Conservation (phyloP, 2,888 invertebrate genomes). For the Asteroscopus sphinx region DNA sequence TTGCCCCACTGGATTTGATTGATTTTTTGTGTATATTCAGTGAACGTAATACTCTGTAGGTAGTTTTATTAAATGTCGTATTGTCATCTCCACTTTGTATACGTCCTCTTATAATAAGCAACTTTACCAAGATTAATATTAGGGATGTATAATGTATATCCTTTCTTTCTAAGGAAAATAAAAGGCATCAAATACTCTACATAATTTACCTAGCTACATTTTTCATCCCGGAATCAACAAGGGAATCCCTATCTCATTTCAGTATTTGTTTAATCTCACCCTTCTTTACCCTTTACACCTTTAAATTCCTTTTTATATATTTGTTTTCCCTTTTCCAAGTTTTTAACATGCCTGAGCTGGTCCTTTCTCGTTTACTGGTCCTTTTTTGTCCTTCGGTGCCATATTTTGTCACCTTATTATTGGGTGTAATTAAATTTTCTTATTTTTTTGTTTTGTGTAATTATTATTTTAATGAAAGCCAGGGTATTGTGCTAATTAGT, state of each 20-base stretch:
- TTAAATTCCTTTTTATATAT: slow-evolving; percentile 28
- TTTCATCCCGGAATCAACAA: slow-evolving; percentile 1
- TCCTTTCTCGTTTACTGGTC: neutral
- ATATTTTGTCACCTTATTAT: slow-evolving; percentile 41
- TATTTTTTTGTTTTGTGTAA: slow-evolving; percentile 19
- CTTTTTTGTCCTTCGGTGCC: neutral
- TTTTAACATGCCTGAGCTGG: slow-evolving; percentile 6
- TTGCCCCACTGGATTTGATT: no score
- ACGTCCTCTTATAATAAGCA: no score
- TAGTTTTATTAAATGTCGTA: no score
- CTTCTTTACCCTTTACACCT: slow-evolving; percentile 15
- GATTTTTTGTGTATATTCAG: no score
- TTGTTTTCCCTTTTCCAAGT: slow-evolving; percentile 20
- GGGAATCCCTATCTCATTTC: slow-evolving; percentile 18
- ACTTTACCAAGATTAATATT: no score
- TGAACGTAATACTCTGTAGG: no score
- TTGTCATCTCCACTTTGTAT: no score
- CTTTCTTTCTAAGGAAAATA: no score
- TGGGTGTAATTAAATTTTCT: slow-evolving; percentile 31
- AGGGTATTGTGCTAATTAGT: slow-evolving; percentile 29
- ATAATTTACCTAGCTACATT: slow-evolving; percentile 17
- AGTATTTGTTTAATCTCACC: slow-evolving; percentile 36
- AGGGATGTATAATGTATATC: no score
- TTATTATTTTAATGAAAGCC: slow-evolving; percentile 23
- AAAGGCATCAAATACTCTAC: neutral